Conservation (phyloP, 2,113 vertebrate species). For the Lampris megalopsis region DNA sequence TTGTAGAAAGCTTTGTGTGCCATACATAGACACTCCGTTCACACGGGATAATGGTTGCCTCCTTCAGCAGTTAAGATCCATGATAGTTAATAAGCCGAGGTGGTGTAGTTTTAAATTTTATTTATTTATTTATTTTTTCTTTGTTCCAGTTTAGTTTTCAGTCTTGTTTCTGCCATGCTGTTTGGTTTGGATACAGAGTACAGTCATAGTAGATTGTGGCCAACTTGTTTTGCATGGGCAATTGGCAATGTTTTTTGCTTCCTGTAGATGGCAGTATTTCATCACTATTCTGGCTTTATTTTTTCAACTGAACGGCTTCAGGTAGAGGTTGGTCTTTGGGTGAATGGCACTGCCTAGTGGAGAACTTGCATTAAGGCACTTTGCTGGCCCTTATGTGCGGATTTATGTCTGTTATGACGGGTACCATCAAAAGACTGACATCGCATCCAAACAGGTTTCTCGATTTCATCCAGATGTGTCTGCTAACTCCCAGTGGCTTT, state of each 20-base stretch:
- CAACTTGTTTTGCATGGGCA: neutral
- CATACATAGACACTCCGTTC: slow-evolving; percentile 74
- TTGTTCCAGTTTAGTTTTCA: neutral
- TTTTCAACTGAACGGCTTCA: neutral
- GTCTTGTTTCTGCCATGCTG: slow-evolving; percentile 1
- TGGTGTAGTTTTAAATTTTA: neutral
- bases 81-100: neutral
- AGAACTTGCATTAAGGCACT: slow-evolving; percentile 18
- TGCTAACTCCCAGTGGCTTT: slow-evolving; percentile 17
- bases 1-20: slow-evolving; percentile 49
- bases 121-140: neutral
- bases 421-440: neutral
- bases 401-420: neutral
- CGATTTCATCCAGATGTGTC: neutral
- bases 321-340: slow-evolving; percentile 24
- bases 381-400: neutral
- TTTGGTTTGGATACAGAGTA: slow-evolving; percentile 4
- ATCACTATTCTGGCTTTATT: slow-evolving; percentile 28
- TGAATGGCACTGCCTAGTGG: slow-evolving; percentile 71
- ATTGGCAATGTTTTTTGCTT: slow-evolving; percentile 22
- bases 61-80: slow-evolving; percentile 71
- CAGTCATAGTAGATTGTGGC: slow-evolving; percentile 2
- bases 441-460: neutral
- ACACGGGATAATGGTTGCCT: slow-evolving; percentile 95
- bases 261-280: slow-evolving; percentile 78